Conservation (phyloP, 2,797 vertebrate species). For the Carduelis carduelis region DNA sequence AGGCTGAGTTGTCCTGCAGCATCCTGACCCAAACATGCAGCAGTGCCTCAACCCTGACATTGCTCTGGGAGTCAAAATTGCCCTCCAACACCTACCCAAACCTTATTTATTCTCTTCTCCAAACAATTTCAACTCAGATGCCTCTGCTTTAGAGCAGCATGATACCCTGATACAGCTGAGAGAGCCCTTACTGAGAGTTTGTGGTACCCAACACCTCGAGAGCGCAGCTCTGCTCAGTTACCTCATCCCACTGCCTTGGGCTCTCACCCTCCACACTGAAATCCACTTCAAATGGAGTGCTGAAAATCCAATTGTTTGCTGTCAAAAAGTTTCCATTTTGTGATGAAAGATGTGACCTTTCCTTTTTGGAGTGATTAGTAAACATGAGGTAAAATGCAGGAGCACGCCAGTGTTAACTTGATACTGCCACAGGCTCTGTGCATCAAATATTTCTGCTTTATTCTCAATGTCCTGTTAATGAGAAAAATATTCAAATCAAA, state of each 20-base stretch:
- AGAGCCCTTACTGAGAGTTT: neutral
- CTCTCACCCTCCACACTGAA: neutral
- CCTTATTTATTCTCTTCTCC: neutral
- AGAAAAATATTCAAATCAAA: conserved; percentile 67
- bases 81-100: neutral
- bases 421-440: conserved; percentile 32
- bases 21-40: neutral
- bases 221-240: neutral
- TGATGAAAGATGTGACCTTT: conserved; percentile 60
- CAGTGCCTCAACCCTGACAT: neutral
- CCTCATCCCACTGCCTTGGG: neutral
- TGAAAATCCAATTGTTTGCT: conserved; percentile 4
- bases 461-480: conserved; percentile 48
- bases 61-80: neutral
- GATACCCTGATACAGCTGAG: neutral
- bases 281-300: neutral
- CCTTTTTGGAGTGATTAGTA: conserved; percentile 53
- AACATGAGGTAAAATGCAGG: conserved; percentile 16
- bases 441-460: conserved; percentile 55
- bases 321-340: conserved; percentile 30
- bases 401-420: conserved; percentile 22
- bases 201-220: neutral
- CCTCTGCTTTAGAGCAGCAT: neutral
- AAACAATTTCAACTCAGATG: neutral
- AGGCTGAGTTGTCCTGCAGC: neutral